These are phyloP conservation scores for Progne subis DNA, from an alignment of 2,113 vertebrate genomes.

Conservation along the genomic window DNA sequence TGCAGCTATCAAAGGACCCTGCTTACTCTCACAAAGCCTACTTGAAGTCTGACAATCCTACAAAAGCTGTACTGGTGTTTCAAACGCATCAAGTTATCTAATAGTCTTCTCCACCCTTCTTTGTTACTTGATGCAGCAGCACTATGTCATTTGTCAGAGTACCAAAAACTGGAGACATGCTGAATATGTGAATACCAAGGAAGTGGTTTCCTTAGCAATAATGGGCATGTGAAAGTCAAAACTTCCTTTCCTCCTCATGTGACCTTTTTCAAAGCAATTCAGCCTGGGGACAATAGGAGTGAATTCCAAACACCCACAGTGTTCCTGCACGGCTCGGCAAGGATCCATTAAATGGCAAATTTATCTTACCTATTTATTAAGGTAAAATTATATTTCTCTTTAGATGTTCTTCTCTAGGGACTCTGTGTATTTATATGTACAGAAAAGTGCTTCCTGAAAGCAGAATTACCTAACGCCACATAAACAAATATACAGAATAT, in stretches of 20 bases:
- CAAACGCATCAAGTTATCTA: constrained; percentile 13
- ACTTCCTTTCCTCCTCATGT: constrained; percentile 81
- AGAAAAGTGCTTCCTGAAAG: not conserved
- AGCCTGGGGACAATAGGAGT: constrained; percentile 73
- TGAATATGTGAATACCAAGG: constrained; percentile 75
- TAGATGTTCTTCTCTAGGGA: not conserved
- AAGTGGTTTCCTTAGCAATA: constrained; percentile 82
- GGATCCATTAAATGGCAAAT: constrained; percentile 46
- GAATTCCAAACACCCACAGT: constrained; percentile 75
- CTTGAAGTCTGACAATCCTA: not conserved
- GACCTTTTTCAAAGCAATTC: constrained; percentile 79
- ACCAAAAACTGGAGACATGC: constrained; percentile 70
- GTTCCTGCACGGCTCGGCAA: constrained; percentile 60
- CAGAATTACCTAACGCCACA: not conserved
- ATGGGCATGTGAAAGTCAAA: constrained; percentile 82
- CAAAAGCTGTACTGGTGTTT: constrained; percentile 35
- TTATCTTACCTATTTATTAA: constrained; percentile 65
- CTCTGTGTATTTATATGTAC: not conserved
- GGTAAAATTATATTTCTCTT: constrained; percentile 55
- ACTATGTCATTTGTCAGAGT: constrained; percentile 64
- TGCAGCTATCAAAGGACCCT: not conserved
- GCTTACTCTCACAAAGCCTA: not conserved
- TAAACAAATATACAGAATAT: not conserved
- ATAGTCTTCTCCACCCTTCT: constrained; percentile 56
- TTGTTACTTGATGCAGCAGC: constrained; percentile 59